Evolutionary conservation across 64 coral and sea anemone genomes (phyloP), one percentile per base, ranked within the genome.

Genomic region (Dendrophyllia cribrosa): DNA sequence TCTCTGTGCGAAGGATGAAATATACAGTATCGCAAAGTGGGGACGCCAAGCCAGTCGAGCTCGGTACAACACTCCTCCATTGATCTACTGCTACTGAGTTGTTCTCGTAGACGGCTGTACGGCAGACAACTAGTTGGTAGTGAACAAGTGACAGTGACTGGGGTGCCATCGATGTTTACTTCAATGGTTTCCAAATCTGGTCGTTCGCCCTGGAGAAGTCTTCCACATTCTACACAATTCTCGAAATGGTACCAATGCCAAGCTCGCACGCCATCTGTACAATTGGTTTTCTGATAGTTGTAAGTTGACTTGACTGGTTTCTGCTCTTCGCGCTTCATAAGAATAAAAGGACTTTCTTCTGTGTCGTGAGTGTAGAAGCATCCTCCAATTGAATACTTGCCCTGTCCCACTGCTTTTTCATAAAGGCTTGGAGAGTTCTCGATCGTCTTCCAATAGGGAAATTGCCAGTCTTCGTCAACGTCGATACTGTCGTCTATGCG

Each of bases 391-490:
- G 69, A 45, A 52, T 88, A 88, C 85, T 88, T 88, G 23, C 85
- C 85, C 11, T 3, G 23, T 43, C 53, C 67, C 5, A 88, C 85
- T 59, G 85, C 66, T 73, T 74, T 88, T 15, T 74, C 48, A 11
- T 74, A 59, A 22, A 92, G 69, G 74, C 90, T 92, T 67, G 82
- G 67, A 17, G 90, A 80, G 61, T 86, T 82, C 63, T 82, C 21
- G 53, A 92, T 92, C 43, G 82, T 26, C 58, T 75, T 86, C 90
- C 90, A 92, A 72, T 86, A 75, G 16, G 90, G 90, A 86, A 92
- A 49, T 75, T 75, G 72, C 72, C 72, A 75, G 45, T 75, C 72
- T 20, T 75, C 16, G 6, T 11, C 9, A 6, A 20, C 51, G 23
- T 55, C 1, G 20, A 9, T 20, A 17, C 20, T 66, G 5, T 5